Evolutionary conservation across 2,113 vertebrate genomes (phyloP), one percentile per base, ranked within the genome.

Genomic region (Vidua chalybeata): DNA sequence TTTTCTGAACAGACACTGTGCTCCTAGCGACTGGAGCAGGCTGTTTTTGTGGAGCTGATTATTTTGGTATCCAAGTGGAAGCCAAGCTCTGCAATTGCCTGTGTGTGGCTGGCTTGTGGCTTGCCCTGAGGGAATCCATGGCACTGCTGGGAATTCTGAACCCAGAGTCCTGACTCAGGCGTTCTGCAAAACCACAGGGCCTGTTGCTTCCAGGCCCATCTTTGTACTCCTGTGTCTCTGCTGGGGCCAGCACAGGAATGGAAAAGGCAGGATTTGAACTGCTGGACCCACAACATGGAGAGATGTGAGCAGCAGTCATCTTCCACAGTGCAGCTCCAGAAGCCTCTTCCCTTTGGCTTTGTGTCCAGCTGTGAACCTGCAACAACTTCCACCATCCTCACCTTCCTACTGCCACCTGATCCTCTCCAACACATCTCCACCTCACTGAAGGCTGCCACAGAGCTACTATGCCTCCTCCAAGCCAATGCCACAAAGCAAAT

Each of bases 71-170:
- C 41, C n/a, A 31, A 45, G 49, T 63, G 45, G 56, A 67, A 94
- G 69, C n/a, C 0, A 0, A 93, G 71, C 31, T 61, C 76, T 86
- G 83, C 59, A 84, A n/a, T 13, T 67, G 69, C 56, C 11, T 20
- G 23, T 6, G 1, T 49, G 73, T 1, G 37, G 66, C 11, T 78
- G 66, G 46, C 27, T 64, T 84, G 81, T 56, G 80, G 84, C 69
- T 95, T 79, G 74, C 46, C 71, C 77, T 48, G 30, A 45, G 77
- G 54, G 66, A 79, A 56, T 24, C 51, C 33, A 20, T 2, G 2
- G 75, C 51, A 22, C 79, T 94, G 88, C 90, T 93, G 80, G 92
- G 83, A 96, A 92, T 46, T 66, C 72, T 74, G 76, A 73, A 31
- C 59, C 75, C 12, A 9, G 56, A 88, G 46, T 72, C 88, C 95